Evolutionary conservation across 2,888 invertebrate genomes (phyloP), one percentile per base, ranked within the genome.

Genomic region (Nomada lathburiana): DNA sequence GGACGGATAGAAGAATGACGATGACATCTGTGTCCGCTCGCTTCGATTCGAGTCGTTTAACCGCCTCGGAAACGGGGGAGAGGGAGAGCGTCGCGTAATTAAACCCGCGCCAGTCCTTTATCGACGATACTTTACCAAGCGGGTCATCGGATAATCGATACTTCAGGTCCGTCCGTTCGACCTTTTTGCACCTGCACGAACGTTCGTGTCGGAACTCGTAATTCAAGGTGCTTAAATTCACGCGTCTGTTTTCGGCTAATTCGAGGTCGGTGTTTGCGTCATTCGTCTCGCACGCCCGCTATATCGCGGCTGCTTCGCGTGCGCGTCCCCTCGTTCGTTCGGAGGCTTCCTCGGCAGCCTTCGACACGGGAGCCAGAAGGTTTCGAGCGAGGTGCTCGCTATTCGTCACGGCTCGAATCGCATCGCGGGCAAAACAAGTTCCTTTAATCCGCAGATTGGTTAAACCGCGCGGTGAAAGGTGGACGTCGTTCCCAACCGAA

Each of bases 141-240:
- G 72, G 84, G 84, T 79, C 88, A 80, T 84, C 84, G 86, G 80
- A 79, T 85, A 85, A 85, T 88, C 86, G 82, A 85, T 88, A 83
- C 78, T 86, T 88, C 86, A 77, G 83, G 69, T 63, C 44, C 53
- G 73, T 5, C 53, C 23, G 80, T 84, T 84, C 80, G 81, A 85
- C 81, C 88, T 85, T 88, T 88, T 86, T 62, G 72, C 76, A 74
- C 68, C 36, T 16, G 55, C 59, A 55, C 79, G 57, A 53, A 59
- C 29, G 65, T 68, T 86, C 77, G 88, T 77, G 81, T 65, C 71
- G 84, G 65, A 70, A 50, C 71, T 71, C 83, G 77, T 83, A 76
- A 87, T 78, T 76, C 77, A 63, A 62, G 70, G 53, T 71, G 67
- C 59, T 70, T 59, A 26, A 74, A 82, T 83, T 68, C 52, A 59